Evolutionary conservation across 1,140 invertebrate species (phyloP), one percentile per base, ranked within the genome.

Genomic region (Drosophila micromelanica): DNA sequence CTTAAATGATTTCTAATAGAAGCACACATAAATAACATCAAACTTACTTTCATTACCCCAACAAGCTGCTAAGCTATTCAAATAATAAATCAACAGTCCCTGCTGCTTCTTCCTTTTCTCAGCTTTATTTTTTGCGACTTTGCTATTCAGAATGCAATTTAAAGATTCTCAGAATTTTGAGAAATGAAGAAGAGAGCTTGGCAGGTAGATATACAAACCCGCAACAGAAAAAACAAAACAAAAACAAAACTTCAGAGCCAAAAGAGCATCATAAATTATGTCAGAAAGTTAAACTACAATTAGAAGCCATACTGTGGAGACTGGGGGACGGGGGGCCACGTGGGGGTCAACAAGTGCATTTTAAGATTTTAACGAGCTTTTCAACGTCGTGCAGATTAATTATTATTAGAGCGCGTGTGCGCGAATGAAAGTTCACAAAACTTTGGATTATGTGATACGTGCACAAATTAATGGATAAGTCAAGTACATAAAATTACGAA

Each of bases 261-360:
- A 64, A 59, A 43, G 62, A 76, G 60, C 51, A 59, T 75, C 75
- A 80, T 86, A 86, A 86, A 87, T 87, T 87, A 82, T 87, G 79
- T 82, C 78, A 49, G 62, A 82, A 71, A 78, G 71, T 87, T 82
- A 76, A 86, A 86, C 84, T 86, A 82, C 82, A 86, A 86, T 86
- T 86, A 86, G 78, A 87, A 78, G 57, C 42, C 42, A 68, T 52
- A 77, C 23, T 30, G 63, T 11, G 48, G 46, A 55, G 60, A 17
- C 13, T 12, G 11, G 49, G 13, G 7, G 17, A 20, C 23, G 13
- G 49, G 12, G 15, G 5, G 6, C 5, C 38, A 40, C 38, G 38
- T 13, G 12, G 3, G 27, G 13, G 45, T 5, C 23, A 1, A 27
- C 46, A 71, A 62, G 30, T 63, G 64, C 52, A 52, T 75, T 56